Conservation (phyloP, 2,113 vertebrate genomes). For the Climacteris rufus region DNA sequence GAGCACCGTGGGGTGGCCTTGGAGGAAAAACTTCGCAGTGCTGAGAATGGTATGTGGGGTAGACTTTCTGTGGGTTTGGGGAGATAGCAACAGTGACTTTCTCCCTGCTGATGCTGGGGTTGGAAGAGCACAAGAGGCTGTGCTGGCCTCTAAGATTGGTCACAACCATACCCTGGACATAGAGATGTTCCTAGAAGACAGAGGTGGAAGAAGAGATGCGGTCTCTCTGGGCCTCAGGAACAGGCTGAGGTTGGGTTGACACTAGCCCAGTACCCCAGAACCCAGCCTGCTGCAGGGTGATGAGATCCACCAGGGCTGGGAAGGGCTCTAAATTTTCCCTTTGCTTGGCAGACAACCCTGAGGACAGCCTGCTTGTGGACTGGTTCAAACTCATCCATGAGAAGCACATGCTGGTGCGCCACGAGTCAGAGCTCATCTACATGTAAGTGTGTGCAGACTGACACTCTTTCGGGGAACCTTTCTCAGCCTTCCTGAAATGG, state of each 20-base stretch:
- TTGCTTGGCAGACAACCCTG: constrained; percentile 76
- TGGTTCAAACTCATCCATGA: constrained; percentile 90
- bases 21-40: constrained; percentile 81
- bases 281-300: background rate
- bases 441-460: constrained; percentile 83
- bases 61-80: background rate
- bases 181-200: background rate
- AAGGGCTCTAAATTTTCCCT: background rate
- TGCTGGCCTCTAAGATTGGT: background rate
- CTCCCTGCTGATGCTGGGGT: background rate
- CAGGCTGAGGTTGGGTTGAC: background rate
- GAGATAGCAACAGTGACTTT: background rate
- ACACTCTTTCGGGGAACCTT: rapidly evolving
- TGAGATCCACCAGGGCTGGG: background rate
- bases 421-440: constrained; percentile 86
- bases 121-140: background rate
- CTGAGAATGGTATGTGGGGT: constrained; percentile 71
- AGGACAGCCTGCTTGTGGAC: constrained; percentile 84
- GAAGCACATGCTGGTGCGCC: constrained; percentile 82
- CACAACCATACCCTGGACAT: background rate
- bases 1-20: constrained; percentile 83
- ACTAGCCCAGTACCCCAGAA: background rate
- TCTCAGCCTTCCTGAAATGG: background rate
- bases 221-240: background rate
- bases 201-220: background rate